Evolutionary conservation across 2,113 vertebrate species (phyloP).

Genomic region (Apodemus sylvaticus): DNA sequence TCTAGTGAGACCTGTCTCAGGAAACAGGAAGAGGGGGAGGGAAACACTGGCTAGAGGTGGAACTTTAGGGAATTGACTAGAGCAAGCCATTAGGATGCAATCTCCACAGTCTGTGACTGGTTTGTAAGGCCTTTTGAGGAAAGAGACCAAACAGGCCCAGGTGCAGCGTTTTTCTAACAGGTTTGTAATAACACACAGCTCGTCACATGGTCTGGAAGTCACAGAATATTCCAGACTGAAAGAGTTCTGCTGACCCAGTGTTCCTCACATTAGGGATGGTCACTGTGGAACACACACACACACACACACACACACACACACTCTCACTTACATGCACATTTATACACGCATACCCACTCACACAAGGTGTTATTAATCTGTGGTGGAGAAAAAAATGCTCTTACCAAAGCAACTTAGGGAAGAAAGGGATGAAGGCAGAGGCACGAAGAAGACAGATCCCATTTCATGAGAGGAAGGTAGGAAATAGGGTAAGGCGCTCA

Average conservation of each 20-base stretch:
- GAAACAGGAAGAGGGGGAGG: not conserved
- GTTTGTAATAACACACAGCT: not conserved
- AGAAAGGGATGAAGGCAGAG: too few relatives aligned
- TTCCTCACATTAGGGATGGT: not conserved
- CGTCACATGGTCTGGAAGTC: not conserved
- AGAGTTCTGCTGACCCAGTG: not conserved
- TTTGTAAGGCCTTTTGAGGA: not conserved
- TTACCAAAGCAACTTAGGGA: not conserved
- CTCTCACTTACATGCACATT: rapidly evolving
- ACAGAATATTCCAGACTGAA: not conserved
- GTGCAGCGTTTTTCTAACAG: not conserved
- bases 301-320: not conserved
- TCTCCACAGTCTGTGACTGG: not conserved
- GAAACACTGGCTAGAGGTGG: not conserved
- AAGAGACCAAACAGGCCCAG: not conserved
- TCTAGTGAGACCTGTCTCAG: not conserved
- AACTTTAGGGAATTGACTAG: not conserved
- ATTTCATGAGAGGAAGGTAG: too few relatives aligned
- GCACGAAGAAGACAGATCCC: not conserved
- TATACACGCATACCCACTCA: not conserved
- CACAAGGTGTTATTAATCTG: not conserved
- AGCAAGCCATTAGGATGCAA: not conserved
- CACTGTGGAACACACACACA: not conserved
- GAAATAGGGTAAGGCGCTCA: not conserved
- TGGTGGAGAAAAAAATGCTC: not conserved